phyloP scores from a whole-genome alignment of 2,888 invertebrate genomes.

The Rapana venosa region DNA sequence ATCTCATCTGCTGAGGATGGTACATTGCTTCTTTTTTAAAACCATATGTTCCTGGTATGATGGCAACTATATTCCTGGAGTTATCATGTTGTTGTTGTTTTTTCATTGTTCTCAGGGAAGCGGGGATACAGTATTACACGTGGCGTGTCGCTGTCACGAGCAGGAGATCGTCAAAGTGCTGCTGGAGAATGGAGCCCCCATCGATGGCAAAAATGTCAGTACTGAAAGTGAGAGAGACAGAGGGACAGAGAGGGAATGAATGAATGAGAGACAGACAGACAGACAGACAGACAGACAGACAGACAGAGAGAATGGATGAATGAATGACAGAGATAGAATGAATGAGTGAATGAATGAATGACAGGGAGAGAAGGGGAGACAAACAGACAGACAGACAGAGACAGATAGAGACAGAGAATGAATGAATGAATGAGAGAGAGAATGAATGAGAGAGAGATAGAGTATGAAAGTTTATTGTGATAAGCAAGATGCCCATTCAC shows the following conservation, averaged over 20 bases:
- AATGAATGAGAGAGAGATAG: too few relatives aligned
- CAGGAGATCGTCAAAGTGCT: conserved; percentile 94
- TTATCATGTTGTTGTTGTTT: neutral
- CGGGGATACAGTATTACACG: conserved; percentile 95
- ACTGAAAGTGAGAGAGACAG: neutral
- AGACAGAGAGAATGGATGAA: neutral
- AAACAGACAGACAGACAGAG: neutral
- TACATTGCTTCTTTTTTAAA: too few relatives aligned
- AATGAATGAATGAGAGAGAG: too few relatives aligned
- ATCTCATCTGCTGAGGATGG: too few relatives aligned
- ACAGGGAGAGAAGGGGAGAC: too few relatives aligned
- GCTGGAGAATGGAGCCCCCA: conserved; percentile 93
- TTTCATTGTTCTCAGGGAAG: conserved; percentile 78
- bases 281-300: neutral
- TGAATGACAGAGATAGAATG: neutral
- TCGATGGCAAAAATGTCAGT: conserved; percentile 92
- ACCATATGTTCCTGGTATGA: too few relatives aligned
- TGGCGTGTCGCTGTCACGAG: conserved; percentile 94
- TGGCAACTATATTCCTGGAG: too few relatives aligned
- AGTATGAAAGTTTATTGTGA: too few relatives aligned
- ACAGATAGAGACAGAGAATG: too few relatives aligned
- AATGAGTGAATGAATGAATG: neutral
- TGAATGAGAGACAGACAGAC: neutral
- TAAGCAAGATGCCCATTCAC: too few relatives aligned
- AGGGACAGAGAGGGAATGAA: conserved; percentile 5